Conservation (phyloP, 2,888 invertebrate species). For the Oscheius sp. region DNA sequence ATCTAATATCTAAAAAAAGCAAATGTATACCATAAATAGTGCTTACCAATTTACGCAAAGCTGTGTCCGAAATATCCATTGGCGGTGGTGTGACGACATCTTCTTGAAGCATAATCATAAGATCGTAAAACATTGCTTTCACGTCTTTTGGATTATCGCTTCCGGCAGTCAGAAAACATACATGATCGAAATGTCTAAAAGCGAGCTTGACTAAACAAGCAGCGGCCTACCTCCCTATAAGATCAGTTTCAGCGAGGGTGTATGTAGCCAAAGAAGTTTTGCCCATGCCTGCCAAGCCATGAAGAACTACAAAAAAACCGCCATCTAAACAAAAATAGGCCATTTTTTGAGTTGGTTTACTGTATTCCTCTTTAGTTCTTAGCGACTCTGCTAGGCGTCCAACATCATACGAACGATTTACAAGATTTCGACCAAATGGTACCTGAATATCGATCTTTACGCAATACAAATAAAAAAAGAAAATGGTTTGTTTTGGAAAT, state of each 20-base stretch:
- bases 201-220: background rate
- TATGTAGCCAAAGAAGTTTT: slow-evolving; percentile 45
- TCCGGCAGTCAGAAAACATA: slow-evolving; percentile 29
- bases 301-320: slow-evolving; percentile 45
- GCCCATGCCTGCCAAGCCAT: slow-evolving; percentile 49
- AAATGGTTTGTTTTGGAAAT: background rate
- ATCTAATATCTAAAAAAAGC: slow-evolving; percentile 41
- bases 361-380: slow-evolving; percentile 9
- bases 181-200: slow-evolving; percentile 21
- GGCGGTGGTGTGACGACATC: background rate
- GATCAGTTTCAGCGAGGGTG: slow-evolving; percentile 34
- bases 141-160: background rate
- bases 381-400: background rate
- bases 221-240: slow-evolving; percentile 45
- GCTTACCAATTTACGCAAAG: slow-evolving; percentile 28
- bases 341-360: background rate
- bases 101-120: slow-evolving; percentile 47
- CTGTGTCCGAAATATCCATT: slow-evolving; percentile 18
- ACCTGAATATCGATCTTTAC: background rate
- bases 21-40: background rate
- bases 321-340: slow-evolving; percentile 29
- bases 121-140: slow-evolving; percentile 41
- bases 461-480: background rate
- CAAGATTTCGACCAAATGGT: slow-evolving; percentile 8
- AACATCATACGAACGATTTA: background rate